phyloP scores from a whole-genome alignment of 2,888 invertebrate species.

The Phyllotreta striolata region DNA sequence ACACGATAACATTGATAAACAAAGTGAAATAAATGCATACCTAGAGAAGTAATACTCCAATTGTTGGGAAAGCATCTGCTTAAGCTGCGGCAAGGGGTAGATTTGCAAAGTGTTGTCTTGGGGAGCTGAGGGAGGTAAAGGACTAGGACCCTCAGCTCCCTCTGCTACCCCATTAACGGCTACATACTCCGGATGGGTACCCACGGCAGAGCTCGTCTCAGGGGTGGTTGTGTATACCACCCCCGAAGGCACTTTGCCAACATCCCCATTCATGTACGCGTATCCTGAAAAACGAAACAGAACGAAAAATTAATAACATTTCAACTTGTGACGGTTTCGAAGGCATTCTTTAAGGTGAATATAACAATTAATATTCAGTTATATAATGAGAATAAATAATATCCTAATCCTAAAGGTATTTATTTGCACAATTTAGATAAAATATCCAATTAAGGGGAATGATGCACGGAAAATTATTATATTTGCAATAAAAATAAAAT shows the following conservation, averaged over 20 bases:
- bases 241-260: slow-evolving; percentile 77
- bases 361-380: no score
- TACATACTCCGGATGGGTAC: slow-evolving; percentile 42
- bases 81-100: slow-evolving; percentile 77
- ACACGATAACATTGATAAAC: no score
- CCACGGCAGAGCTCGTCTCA: slow-evolving; percentile 57
- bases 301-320: neutral
- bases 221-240: slow-evolving; percentile 76
- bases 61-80: slow-evolving; percentile 80
- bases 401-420: no score
- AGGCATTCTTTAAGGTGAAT: neutral
- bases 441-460: no score
- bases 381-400: no score
- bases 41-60: slow-evolving; percentile 91
- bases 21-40: slow-evolving; percentile 61
- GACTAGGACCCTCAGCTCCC: slow-evolving; percentile 60
- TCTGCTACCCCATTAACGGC: slow-evolving; percentile 60
- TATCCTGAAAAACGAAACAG: slow-evolving; percentile 65
- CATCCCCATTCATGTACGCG: slow-evolving; percentile 86
- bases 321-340: neutral
- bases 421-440: no score
- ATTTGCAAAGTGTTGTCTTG: slow-evolving; percentile 62
- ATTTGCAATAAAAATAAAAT: no score
- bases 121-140: slow-evolving; percentile 62
- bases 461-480: no score